Base-by-base conservation (phyloP, 2,888 invertebrate species). In the Antitype chi region DNA sequence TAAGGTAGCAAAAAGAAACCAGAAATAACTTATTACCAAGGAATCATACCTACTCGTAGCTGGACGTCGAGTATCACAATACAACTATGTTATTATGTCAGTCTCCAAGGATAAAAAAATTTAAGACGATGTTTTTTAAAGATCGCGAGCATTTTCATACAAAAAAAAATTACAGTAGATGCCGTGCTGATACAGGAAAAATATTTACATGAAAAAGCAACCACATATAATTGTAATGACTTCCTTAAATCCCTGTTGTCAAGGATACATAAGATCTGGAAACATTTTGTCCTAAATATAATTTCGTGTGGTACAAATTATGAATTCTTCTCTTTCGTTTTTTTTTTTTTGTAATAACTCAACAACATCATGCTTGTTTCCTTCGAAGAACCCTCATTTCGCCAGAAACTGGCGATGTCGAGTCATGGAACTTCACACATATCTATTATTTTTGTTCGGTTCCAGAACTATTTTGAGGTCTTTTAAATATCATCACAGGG, bases 171-270 rank as follows among this genome's bases (percentile, higher is more conserved):
- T 7, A n/a, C 32, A 15, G 6, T 38, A 38, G 38, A 6, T 38
- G 6, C 15, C 13, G 28, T 9, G 47, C 9, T 53, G 25, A 28
- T 55, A 62, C 25, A 23, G 23, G 43, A 32, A 66, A 64, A 49
- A 49, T 38, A 23, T 52, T 59, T 17, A n/a, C 32, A 78, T 66
- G 38, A 28, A 73, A 72, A 53, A 60, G 53, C 53, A 66, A 60
- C 59, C 47, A 25, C 47, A 28, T n/a, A 28, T 47, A n/a, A 59
- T 73, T 78, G 59, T 66, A 78, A 78, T 80, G 73, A 60, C 43
- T 64, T 73, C 72, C 57, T 25, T 47, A 62, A 59, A n/a, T 38
- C n/a, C 15, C 23, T n/a, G 80, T 73, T 25, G 73, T 66, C 80
- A 78, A 20, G 66, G 78, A 53, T 47, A 66, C 47, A 47, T 71